Base-by-base conservation (phyloP, 2,113 vertebrate genomes). In the Carassius carassius region DNA sequence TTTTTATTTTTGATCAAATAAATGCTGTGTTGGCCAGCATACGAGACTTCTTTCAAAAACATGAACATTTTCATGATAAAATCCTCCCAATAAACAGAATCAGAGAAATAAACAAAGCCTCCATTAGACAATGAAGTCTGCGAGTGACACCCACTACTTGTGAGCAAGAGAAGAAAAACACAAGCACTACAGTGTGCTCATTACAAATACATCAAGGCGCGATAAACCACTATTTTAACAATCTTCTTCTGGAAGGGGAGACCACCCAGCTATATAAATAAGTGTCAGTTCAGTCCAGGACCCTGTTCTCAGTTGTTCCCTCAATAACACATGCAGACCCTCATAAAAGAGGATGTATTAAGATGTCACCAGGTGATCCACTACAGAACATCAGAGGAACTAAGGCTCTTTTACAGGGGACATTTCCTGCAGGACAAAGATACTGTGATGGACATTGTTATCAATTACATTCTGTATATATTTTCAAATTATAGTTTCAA, bases 331-430 rank as follows among this genome's bases (percentile, higher is more conserved):
- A 69, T 51, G 47, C n/a, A 65, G 78, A 81, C 23, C 63, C 60
- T 25, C 41, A 81, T 81, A 81, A 81, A 80, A 81, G 37, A 49
- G 23, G 9, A 51, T 32, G 25, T 17, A 81, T 65, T 49, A 80
- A 80, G 23, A 49, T 67, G 78, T 65, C 78, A 49, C 60, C 3
- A 76, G 44, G 23, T 67, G 23, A 81, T 67, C 44, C 41, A 32
- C 13, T 17, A 80, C 78, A 63, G n/a, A 63, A 62, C 56, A 51
- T 67, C 11, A 81, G 44, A 81, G 62, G 44, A 51, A 81, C 41
- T 81, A 21, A 25, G 2, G 13, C 5, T 81, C 17, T 81, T 41
- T 41, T 51, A 16, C 44, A 32, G 23, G 23, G 44, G 21, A 35
- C 17, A 49, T 81, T 69, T 81, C 62, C 62, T 69, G 2, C 35